Conservation (phyloP, 2,113 vertebrate genomes). For the Antidorcas marsupialis region DNA sequence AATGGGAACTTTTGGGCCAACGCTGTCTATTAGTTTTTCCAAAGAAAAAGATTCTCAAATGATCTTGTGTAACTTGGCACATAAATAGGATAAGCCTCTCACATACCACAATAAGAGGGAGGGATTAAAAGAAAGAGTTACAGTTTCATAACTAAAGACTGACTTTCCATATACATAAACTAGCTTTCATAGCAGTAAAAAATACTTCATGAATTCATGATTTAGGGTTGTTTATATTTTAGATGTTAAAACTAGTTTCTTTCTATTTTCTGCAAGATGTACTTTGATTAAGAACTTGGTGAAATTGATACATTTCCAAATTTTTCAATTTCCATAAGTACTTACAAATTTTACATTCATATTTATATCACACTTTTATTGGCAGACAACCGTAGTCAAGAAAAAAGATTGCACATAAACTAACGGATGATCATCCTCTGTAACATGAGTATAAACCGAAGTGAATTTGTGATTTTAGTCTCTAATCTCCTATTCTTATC, state of each 20-base stretch:
- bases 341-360: background rate
- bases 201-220: background rate
- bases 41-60: conserved; percentile 15
- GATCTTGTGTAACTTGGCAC: background rate
- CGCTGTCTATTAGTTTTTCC: background rate
- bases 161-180: background rate
- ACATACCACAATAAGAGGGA: background rate
- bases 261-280: conserved; percentile 17
- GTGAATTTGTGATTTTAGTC: background rate
- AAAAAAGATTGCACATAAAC: background rate
- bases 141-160: background rate
- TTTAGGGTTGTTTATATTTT: background rate
- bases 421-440: background rate
- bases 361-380: background rate
- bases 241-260: background rate
- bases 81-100: background rate
- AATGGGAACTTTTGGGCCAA: background rate
- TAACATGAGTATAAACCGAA: background rate
- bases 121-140: background rate
- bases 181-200: background rate
- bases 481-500: conserved; percentile 29
- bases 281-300: background rate
- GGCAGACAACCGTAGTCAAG: background rate
- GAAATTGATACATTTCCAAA: background rate
- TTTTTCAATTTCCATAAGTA: background rate